Conservation (phyloP, 2,113 vertebrate genomes). For the Sylvilagus bachmani region DNA sequence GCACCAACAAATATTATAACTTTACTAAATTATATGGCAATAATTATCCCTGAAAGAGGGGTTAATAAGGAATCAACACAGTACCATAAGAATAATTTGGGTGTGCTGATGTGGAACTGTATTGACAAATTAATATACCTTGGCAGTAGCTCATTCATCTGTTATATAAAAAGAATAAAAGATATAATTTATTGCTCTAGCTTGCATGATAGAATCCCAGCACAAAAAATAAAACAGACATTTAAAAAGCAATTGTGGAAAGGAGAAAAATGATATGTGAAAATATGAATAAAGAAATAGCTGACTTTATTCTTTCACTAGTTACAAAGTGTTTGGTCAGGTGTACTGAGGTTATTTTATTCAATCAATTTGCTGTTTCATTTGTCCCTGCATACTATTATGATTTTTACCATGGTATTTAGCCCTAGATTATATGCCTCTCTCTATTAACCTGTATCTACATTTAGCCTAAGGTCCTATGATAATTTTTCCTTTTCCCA, state of each 20-base stretch:
- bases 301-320: not conserved
- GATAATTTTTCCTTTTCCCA: not conserved
- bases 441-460: not conserved
- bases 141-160: constrained; percentile 47
- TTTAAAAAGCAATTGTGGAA: not conserved
- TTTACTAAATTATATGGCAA: constrained; percentile 63
- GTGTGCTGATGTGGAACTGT: constrained; percentile 61
- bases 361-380: not conserved
- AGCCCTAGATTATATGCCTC: not conserved
- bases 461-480: not conserved
- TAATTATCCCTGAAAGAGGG: constrained; percentile 65
- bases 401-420: not conserved
- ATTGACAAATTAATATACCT: constrained; percentile 58
- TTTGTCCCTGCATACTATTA: not conserved
- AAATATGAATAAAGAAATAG: not conserved
- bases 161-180: constrained; percentile 51
- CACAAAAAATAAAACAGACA: constrained; percentile 34
- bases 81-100: constrained; percentile 59
- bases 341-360: not conserved
- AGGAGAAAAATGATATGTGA: not conserved
- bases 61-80: constrained; percentile 71
- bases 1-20: constrained; percentile 66
- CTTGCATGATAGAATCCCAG: constrained; percentile 18
- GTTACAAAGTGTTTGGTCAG: not conserved
- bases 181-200: constrained; percentile 45